Evolutionary conservation across 2,888 invertebrate species (phyloP).

Genomic region (Caenorhabditis sinica): DNA sequence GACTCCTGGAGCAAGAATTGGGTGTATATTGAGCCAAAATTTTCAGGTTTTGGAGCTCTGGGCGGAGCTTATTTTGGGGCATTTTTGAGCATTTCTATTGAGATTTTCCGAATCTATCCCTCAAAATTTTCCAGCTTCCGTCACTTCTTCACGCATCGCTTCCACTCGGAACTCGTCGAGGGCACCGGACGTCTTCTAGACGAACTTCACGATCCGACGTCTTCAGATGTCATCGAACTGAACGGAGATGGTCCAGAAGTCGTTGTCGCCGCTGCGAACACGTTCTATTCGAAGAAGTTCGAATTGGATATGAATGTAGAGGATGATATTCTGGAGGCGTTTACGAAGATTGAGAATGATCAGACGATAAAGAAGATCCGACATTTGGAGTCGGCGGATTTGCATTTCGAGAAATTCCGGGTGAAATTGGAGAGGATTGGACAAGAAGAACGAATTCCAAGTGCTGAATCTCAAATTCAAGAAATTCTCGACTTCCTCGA

Average conservation of each 20-base stretch:
- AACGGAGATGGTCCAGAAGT: constrained; percentile 55
- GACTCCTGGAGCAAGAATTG: too few relatives aligned
- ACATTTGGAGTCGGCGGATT: constrained; percentile 77
- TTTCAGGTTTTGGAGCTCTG: too few relatives aligned
- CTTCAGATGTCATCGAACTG: constrained; percentile 4
- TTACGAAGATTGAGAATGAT: constrained; percentile 55
- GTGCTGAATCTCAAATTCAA: background rate
- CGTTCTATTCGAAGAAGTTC: constrained; percentile 36
- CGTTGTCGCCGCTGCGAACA: constrained; percentile 53
- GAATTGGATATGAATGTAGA: constrained; percentile 69
- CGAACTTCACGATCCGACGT: constrained; percentile 31
- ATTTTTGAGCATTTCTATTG: too few relatives aligned
- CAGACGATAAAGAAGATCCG: constrained; percentile 78
- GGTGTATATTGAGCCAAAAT: too few relatives aligned
- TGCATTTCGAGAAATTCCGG: constrained; percentile 77
- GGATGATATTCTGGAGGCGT: constrained; percentile 66
- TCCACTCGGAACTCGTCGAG: constrained; percentile 76
- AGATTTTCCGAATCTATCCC: too few relatives aligned
- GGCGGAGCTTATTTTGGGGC: too few relatives aligned
- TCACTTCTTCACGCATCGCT: constrained; percentile 81
- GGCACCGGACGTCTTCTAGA: constrained; percentile 58
- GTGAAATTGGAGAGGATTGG: constrained; percentile 16
- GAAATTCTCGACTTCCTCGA: constrained; percentile 7
- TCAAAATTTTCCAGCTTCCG: constrained; percentile 78
- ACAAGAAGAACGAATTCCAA: background rate